These are phyloP conservation scores for Odontocolon sp. DNA, from an alignment of 2,888 invertebrate species.

Conservation along the genomic window DNA sequence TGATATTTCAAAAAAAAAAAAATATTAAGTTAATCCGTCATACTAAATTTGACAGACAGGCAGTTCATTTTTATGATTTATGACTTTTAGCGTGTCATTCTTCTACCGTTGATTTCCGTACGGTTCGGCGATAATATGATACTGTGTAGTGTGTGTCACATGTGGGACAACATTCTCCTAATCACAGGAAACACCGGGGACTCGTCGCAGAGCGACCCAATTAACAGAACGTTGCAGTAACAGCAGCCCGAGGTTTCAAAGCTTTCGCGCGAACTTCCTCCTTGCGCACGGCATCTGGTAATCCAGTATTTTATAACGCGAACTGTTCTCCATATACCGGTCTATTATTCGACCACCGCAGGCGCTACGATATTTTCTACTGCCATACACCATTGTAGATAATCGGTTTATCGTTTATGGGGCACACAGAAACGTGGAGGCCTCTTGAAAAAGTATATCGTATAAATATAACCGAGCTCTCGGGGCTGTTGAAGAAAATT, in stretches of 20 bases:
- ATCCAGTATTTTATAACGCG: constrained; percentile 43
- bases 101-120: not conserved
- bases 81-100: not conserved
- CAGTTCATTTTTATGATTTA: constrained; percentile 27
- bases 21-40: not conserved
- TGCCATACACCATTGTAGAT: constrained; percentile 30
- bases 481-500: constrained; percentile 39
- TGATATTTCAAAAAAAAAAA: not conserved
- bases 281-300: constrained; percentile 40
- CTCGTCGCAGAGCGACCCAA: constrained; percentile 41
- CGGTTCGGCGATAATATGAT: constrained; percentile 2
- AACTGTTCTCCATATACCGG: not conserved
- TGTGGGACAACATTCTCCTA: constrained; percentile 39
- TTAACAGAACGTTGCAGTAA: constrained; percentile 22
- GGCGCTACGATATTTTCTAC: constrained; percentile 37
- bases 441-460: constrained; percentile 35
- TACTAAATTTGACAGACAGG: not conserved
- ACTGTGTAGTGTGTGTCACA: constrained; percentile 26
- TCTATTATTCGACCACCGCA: constrained; percentile 50
- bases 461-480: constrained; percentile 15
- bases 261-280: constrained; percentile 44
- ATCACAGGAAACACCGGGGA: constrained; percentile 38
- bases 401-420: constrained; percentile 54
- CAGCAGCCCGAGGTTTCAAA: constrained; percentile 10
- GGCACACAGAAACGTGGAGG: constrained; percentile 3